Percentiles rank a stretch among this genome's conserved stretches.
These are phyloP conservation scores for Falco berigora DNA, from an alignment of 2,797 vertebrate genomes.

Conservation along the genomic window DNA sequence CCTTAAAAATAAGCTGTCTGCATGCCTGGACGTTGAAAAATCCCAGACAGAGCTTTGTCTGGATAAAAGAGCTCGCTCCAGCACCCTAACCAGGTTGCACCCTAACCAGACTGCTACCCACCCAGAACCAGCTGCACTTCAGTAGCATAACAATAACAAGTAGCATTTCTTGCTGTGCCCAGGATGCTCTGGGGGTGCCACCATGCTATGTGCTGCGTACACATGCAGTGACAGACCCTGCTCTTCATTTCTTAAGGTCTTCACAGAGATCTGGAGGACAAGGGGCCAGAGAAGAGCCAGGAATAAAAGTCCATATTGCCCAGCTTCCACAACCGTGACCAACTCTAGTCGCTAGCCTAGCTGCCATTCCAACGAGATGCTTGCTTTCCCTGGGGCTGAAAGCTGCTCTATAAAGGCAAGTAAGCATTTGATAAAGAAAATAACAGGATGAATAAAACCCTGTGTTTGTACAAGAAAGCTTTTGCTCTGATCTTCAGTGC, in stretches of 20 bases:
- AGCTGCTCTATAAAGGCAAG: neutral
- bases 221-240: neutral
- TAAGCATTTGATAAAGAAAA: conserved; percentile 38
- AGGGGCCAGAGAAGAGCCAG: neutral
- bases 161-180: neutral
- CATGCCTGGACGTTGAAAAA: neutral
- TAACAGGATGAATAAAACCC: conserved; percentile 43
- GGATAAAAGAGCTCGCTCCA: neutral
- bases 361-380: neutral
- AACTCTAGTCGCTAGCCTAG: neutral
- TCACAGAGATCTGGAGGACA: neutral
- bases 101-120: neutral
- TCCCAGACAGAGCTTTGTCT: neutral
- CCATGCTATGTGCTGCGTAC: neutral
- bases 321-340: neutral
- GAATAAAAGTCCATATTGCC: neutral
- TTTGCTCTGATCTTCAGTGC: conserved; percentile 44
- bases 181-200: neutral
- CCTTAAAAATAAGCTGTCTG: conserved; percentile 50
- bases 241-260: neutral
- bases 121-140: neutral
- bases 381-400: neutral
- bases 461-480: conserved; percentile 39
- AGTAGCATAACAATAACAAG: neutral
- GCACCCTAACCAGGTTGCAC: neutral